Evolutionary conservation across 1,140 invertebrate genomes (phyloP).

Genomic region (Phymastichus coffea): DNA sequence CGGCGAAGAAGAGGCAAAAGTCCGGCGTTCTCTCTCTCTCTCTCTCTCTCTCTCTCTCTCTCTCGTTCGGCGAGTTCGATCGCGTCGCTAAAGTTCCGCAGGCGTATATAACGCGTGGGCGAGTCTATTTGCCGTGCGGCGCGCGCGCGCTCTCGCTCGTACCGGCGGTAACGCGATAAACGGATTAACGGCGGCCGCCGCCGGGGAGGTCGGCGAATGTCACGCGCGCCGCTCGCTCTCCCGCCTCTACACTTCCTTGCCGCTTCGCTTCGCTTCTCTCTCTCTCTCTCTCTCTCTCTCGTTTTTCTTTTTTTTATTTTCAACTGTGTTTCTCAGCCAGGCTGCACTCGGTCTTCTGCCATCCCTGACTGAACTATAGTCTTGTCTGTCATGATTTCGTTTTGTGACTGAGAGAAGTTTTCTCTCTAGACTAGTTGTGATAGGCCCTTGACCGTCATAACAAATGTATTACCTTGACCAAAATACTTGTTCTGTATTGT

Average conservation of each 20-base stretch:
- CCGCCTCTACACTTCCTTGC: conserved; percentile 13
- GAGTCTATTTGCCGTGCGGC: conserved; percentile 17
- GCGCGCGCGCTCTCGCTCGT: not conserved
- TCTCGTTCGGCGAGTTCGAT: not conserved
- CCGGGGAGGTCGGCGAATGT: not conserved
- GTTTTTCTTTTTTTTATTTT: conserved; percentile 1
- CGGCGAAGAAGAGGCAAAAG: too few species aligned
- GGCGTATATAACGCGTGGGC: not conserved
- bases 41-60: too few species aligned
- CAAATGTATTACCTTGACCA: too few species aligned
- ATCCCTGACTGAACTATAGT: too few species aligned
- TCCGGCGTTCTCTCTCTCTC: too few species aligned
- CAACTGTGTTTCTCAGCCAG: not conserved
- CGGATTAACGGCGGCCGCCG: conserved; percentile 33
- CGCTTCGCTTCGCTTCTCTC: conserved; percentile 2
- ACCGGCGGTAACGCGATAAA: conserved; percentile 39
- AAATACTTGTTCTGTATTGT: too few species aligned
- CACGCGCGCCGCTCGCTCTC: conserved; percentile 10
- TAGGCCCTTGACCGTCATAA: too few species aligned
- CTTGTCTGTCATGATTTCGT: too few species aligned
- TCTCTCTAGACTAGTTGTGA: too few species aligned
- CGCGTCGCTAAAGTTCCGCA: not conserved
- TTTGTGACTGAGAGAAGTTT: too few species aligned
- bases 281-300: conserved; percentile 19
- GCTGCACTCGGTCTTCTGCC: too few species aligned